Percentiles rank a stretch among this genome's conserved stretches.
phyloP scores from a whole-genome alignment of 2,797 vertebrate genomes.

The Acipenser ruthenus region DNA sequence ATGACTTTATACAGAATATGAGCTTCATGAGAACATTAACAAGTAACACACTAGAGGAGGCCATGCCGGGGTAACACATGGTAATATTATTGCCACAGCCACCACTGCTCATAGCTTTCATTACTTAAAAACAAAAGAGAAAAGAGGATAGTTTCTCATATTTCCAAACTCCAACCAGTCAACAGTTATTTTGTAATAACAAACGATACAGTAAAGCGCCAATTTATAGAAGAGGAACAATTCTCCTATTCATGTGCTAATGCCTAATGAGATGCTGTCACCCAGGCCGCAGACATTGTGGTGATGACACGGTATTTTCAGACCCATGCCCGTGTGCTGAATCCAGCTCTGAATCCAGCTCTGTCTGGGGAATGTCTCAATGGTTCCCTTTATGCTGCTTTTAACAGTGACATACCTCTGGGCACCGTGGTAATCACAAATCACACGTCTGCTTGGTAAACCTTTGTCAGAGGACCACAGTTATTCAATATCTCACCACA shows the following conservation, averaged over 20 bases:
- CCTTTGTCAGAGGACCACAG: neutral
- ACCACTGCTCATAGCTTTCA: neutral
- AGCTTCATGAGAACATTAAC: too few relatives aligned
- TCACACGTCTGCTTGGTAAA: neutral
- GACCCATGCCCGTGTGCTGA: neutral
- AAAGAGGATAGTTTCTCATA: neutral
- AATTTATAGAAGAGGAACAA: neutral
- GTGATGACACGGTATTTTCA: neutral
- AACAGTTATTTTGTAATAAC: neutral
- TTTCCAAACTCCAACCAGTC: neutral
- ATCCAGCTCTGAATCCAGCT: too few relatives aligned
- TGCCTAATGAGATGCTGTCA: neutral
- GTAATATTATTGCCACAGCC: neutral
- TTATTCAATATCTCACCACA: neutral
- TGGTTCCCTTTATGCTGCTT: too few relatives aligned
- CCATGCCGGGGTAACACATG: too few relatives aligned
- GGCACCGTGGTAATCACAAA: neutral
- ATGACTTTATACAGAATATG: too few relatives aligned
- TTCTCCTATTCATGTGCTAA: neutral
- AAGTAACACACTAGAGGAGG: too few relatives aligned
- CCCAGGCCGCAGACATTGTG: neutral
- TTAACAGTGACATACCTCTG: neutral
- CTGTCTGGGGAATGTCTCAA: neutral
- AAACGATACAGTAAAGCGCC: neutral
- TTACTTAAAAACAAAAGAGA: neutral